Evolutionary conservation across 2,113 vertebrate genomes (phyloP), one percentile per base, ranked within the genome.

Genomic region (Antigone vipio): DNA sequence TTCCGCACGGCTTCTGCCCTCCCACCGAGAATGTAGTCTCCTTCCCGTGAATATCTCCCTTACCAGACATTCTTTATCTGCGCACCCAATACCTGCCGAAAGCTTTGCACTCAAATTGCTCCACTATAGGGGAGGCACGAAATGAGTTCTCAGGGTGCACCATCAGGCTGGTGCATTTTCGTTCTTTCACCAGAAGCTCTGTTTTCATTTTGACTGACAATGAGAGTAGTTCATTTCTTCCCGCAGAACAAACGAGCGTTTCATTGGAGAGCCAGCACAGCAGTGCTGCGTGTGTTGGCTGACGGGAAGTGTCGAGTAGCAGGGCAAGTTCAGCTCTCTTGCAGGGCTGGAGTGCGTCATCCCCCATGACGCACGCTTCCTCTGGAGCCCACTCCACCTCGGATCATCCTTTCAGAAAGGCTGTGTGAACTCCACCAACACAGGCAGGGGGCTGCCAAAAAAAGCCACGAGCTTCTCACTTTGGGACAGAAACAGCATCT

Each of bases 401-500:
- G 0, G 55, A 93, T 78, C 72, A 94, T 71, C 85, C 79, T 53
- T 90, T 87, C 73, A 76, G 79, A 88, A 85, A 92, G 88, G 44
- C 77, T 96, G 38, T 96, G 95, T 95, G 94, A 91, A 84, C 30
- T 67, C 69, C 87, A 80, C 47, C 22, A 62, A 74, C 60, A 86
- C 45, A 73, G 44, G 8, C 72, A 64, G 72, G 62, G 49, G 14
- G 9, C 22, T 81, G 78, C 89, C 68, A 91, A 92, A 92, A 85
- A 85, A 90, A 75, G 32, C 91, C 67, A 81, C 2, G 4, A 40
- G 44, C 62, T 91, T 83, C 77, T 59, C 53, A 85, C 68, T 83
- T 40, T 26, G 73, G 92, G 93, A 89, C 42, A 85, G 45, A 89
- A 73, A 85, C 75, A 77, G 34, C 73, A 96, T 96, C 95, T 97